phyloP scores from a whole-genome alignment of 2,113 vertebrate genomes.

The Elephantulus edwardii region DNA sequence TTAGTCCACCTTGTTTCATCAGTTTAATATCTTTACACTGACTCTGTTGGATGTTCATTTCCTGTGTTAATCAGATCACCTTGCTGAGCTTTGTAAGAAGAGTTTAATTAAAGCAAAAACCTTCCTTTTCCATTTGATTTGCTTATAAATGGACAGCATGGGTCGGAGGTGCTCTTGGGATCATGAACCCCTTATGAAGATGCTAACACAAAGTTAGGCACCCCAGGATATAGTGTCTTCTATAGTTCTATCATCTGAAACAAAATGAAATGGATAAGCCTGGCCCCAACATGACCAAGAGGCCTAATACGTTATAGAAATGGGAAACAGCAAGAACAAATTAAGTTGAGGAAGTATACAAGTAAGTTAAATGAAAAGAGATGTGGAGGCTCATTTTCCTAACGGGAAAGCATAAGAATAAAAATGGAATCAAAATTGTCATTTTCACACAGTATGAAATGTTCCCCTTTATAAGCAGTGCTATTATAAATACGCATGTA shows the following conservation, averaged over 20 bases:
- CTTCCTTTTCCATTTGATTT: slow-evolving; percentile 70
- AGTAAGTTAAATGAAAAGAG: slow-evolving; percentile 8
- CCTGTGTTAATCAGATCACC: slow-evolving; percentile 65
- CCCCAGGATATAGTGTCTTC: slow-evolving; percentile 10
- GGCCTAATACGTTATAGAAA: slow-evolving; percentile 12
- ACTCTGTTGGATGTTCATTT: slow-evolving; percentile 61
- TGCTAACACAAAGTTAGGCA: slow-evolving; percentile 19
- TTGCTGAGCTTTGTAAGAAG: slow-evolving; percentile 65
- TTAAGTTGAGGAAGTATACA: background rate
- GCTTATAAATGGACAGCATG: slow-evolving; percentile 11
- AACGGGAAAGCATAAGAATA: background rate
- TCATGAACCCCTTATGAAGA: slow-evolving; percentile 72
- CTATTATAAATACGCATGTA: slow-evolving; percentile 17
- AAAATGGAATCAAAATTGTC: slow-evolving; percentile 14
- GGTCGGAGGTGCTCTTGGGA: background rate
- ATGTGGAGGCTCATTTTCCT: background rate
- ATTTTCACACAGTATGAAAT: background rate
- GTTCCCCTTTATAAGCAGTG: slow-evolving; percentile 29
- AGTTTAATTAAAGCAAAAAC: slow-evolving; percentile 68
- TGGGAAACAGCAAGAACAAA: slow-evolving; percentile 39
- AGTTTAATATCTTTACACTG: slow-evolving; percentile 66
- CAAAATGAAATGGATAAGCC: background rate
- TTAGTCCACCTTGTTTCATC: slow-evolving; percentile 64
- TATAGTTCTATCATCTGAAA: background rate
- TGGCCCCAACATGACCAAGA: slow-evolving; percentile 20